A percentile compares a stretch with the other conserved stretches of the same genome.
These are phyloP conservation scores for Sebastes taczanowskii DNA, from an alignment of 2,797 vertebrate genomes.

Conservation along the genomic window DNA sequence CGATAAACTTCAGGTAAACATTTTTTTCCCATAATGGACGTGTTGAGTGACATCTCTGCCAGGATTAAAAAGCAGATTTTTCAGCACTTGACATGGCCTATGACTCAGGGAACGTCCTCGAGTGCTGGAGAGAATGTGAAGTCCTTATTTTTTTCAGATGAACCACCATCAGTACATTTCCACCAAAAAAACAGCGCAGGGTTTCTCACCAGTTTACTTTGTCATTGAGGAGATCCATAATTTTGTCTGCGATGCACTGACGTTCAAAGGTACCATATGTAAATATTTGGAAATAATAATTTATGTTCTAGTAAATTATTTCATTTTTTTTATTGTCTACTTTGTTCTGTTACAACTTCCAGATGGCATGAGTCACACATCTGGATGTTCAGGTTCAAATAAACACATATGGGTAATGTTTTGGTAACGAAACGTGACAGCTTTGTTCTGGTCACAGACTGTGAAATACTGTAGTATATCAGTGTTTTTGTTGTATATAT, in stretches of 20 bases:
- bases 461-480: slow-evolving; percentile 24
- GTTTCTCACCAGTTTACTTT: slow-evolving; percentile 1
- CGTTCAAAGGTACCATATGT: slow-evolving; percentile 63
- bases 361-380: slow-evolving; percentile 52
- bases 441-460: slow-evolving; percentile 19
- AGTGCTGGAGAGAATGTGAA: slow-evolving; percentile 9
- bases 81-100: slow-evolving; percentile 29
- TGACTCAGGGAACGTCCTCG: slow-evolving; percentile 56
- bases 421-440: slow-evolving; percentile 19
- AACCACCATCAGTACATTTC: background rate
- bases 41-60: background rate
- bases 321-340: slow-evolving; percentile 38
- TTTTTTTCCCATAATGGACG: background rate
- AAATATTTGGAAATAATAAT: slow-evolving; percentile 75
- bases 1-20: background rate
- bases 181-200: background rate
- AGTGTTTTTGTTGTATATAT: slow-evolving; percentile 17
- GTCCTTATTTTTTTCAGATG: background rate
- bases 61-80: slow-evolving; percentile 4
- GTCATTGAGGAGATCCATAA: background rate
- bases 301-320: slow-evolving; percentile 77
- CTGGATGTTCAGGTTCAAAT: slow-evolving; percentile 48
- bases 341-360: slow-evolving; percentile 42
- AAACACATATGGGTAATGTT: slow-evolving; percentile 51
- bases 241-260: slow-evolving; percentile 71